Percentiles rank a stretch among this genome's conserved stretches.
phyloP scores from a whole-genome alignment of 1,140 invertebrate genomes.

The Euwallacea similis region DNA sequence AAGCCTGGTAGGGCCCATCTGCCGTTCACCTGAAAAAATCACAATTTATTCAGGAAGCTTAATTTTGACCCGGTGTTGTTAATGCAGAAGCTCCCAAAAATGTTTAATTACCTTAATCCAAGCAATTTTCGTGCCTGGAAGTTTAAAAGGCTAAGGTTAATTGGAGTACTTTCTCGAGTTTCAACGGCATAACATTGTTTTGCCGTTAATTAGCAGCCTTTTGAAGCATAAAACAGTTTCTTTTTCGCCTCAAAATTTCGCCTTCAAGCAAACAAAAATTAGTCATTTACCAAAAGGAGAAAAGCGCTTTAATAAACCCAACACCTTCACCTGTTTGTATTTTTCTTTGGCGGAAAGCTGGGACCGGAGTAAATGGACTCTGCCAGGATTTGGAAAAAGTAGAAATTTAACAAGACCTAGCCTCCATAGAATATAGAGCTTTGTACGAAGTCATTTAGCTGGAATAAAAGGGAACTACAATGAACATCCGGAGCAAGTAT shows the following conservation, averaged over 20 bases:
- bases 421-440: constrained; percentile 10
- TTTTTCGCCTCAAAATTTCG: too few species aligned
- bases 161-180: constrained; percentile 4
- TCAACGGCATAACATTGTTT: neutral
- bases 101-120: neutral
- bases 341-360: too few species aligned
- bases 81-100: neutral
- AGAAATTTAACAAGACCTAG: constrained; percentile 12
- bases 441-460: constrained; percentile 19
- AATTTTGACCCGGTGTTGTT: too few species aligned
- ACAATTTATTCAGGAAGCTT: too few species aligned
- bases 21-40: constrained; percentile 73
- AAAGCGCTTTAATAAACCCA: too few species aligned
- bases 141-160: constrained; percentile 11
- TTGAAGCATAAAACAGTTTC: too few species aligned
- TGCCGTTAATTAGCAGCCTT: neutral
- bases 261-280: too few species aligned
- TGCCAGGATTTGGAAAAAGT: neutral
- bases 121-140: neutral
- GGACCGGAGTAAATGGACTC: too few species aligned
- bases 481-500: constrained; percentile 20
- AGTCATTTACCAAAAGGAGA: too few species aligned
- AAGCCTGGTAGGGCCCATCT: constrained; percentile 86
- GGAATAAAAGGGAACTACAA: constrained; percentile 22
- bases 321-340: too few species aligned